These are phyloP conservation scores for Neopipo cinnamomea DNA, from an alignment of 2,113 vertebrate species.

Conservation along the genomic window DNA sequence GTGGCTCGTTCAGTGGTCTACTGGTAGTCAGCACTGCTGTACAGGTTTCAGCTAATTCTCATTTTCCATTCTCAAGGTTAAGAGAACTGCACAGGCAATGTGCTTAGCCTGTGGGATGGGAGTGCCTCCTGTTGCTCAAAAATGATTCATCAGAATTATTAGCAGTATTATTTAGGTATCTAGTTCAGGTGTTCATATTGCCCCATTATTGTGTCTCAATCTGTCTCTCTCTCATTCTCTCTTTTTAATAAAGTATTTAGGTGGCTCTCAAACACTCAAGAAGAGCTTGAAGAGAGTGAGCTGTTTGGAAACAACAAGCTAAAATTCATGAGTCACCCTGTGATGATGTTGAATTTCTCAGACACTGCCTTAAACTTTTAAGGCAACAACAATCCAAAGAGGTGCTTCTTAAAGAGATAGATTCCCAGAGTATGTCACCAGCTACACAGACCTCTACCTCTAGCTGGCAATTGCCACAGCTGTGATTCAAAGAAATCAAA, in stretches of 20 bases:
- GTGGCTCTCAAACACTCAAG: neutral
- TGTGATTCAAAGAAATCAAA: too few species aligned
- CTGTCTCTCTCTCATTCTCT: constrained; percentile 1
- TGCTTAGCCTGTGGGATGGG: constrained; percentile 66
- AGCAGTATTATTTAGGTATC: constrained; percentile 52
- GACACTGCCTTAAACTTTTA: constrained; percentile 10
- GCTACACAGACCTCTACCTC: neutral
- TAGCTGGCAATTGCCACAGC: neutral
- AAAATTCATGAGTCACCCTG: constrained; percentile 33
- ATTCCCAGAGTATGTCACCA: rapidly evolving
- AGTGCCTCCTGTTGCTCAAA: constrained; percentile 71
- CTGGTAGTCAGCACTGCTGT: neutral
- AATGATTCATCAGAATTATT: constrained; percentile 69
- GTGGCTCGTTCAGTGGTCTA: neutral
- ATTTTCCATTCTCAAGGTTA: constrained; percentile 35
- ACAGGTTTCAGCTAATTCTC: constrained; percentile 40
- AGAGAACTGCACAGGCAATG: constrained; percentile 22
- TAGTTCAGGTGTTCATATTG: constrained; percentile 30
- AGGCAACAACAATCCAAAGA: constrained; percentile 5
- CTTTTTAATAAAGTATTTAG: constrained; percentile 43
- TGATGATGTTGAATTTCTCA: constrained; percentile 39
- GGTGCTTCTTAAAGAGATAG: neutral
- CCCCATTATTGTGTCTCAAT: constrained; percentile 53
- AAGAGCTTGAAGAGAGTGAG: constrained; percentile 7
- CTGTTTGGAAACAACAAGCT: constrained; percentile 62